Evolutionary conservation across 2,888 invertebrate genomes (phyloP), one percentile per base, ranked within the genome.

Genomic region (Amaurobius ferox): DNA sequence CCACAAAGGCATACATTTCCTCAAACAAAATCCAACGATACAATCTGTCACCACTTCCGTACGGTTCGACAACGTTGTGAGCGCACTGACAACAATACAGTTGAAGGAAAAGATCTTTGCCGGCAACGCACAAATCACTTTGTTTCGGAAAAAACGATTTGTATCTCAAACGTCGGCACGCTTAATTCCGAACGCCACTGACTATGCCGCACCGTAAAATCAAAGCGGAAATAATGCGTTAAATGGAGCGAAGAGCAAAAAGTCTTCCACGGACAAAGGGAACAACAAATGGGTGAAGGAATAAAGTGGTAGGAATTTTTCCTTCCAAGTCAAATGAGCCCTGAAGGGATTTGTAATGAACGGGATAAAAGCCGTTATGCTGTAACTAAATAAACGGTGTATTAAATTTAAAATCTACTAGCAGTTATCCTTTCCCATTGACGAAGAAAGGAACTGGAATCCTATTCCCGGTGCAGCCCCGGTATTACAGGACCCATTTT

Each of bases 181-280:
- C 19, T 19, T 55, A 55, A 55, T 55, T 55, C 55, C 3, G 23
- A 55, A 55, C 55, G 55, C 19, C 55, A 23, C 64, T 30, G 64
- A 19, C 26, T 76, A 39, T 1, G 29, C 39, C 39, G 61, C n/a
- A 2, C 23, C 23, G 55, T 55, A 23, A 3, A 11, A 55, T 16
- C 61, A 29, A 61, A 66, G 77, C 76, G 83, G 83, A 85, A 85
- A 85, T 85, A 67, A 77, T 66, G 30, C 16, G 66, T 26, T 72
- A 55, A 85, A 77, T 85, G 83, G 83, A 85, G 83, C 83, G 77
- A 30, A 66, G 40, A n/a, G 23, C 39, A 30, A 32, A 32, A 64
- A 48, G 39, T 62, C 40, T 40, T 44, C 11, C 19, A 70, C 55
- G 32, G 40, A 39, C 74, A 68, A 44, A 61, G 73, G 73, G 39